These are phyloP conservation scores for Thryonomys swinderianus DNA, from an alignment of 2,113 vertebrate species.

Conservation along the genomic window DNA sequence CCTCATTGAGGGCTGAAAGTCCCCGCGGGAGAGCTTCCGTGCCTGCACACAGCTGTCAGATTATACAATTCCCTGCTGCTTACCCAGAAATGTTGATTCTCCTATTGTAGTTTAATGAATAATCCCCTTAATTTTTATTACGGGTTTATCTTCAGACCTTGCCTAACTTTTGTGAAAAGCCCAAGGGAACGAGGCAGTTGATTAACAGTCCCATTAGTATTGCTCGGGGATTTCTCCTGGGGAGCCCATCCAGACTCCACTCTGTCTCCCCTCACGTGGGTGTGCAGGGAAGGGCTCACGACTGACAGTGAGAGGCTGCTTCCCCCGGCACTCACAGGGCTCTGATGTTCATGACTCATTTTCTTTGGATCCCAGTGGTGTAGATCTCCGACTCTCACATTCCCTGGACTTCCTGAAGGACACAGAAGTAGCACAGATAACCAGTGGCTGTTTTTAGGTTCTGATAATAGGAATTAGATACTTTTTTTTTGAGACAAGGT, in stretches of 20 bases:
- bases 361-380: slow-evolving; percentile 25
- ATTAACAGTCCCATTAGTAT: slow-evolving; percentile 51
- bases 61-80: slow-evolving; percentile 47
- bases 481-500: no score
- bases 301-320: slow-evolving; percentile 9
- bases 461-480: slow-evolving; percentile 31
- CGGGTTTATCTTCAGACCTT: slow-evolving; percentile 66
- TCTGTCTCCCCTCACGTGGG: slow-evolving; percentile 21
- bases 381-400: slow-evolving; percentile 39
- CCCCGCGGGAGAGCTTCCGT: slow-evolving; percentile 8
- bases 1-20: slow-evolving; percentile 62
- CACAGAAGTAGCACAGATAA: slow-evolving; percentile 50
- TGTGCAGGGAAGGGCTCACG: slow-evolving; percentile 24
- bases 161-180: slow-evolving; percentile 61
- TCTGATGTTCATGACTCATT: slow-evolving; percentile 56
- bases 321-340: background rate
- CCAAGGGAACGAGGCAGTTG: slow-evolving; percentile 46
- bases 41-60: slow-evolving; percentile 60
- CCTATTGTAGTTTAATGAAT: slow-evolving; percentile 56
- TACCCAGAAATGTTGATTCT: slow-evolving; percentile 54
- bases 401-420: slow-evolving; percentile 55
- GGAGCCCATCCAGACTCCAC: background rate
- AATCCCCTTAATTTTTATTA: slow-evolving; percentile 73
- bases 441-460: slow-evolving; percentile 12
- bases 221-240: slow-evolving; percentile 41